Percentiles rank a stretch among this genome's conserved stretches.
These are phyloP conservation scores for Stylophora pistillata DNA, from an alignment of 64 coral and sea anemone species.

Conservation along the genomic window DNA sequence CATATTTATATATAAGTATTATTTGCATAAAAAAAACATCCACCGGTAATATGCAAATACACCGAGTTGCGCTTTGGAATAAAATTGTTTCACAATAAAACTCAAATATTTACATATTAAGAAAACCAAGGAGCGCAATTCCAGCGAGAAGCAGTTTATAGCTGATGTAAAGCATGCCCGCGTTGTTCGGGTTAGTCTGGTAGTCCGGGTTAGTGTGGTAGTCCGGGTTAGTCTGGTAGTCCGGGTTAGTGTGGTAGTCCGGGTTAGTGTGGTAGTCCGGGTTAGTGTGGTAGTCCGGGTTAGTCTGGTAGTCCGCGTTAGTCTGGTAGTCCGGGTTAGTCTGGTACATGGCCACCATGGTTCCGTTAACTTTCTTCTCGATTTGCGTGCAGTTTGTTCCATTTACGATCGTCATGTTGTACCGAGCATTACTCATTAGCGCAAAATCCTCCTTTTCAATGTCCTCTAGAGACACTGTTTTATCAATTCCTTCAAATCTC, in stretches of 20 bases:
- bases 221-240: no score
- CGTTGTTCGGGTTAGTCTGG: constrained; percentile 3
- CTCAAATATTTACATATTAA: background rate
- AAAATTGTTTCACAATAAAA: no score
- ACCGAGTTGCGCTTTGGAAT: no score
- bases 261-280: no score
- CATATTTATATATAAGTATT: no score
- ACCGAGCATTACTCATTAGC: background rate
- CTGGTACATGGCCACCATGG: constrained; percentile 15
- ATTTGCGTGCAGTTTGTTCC: constrained; percentile 24
- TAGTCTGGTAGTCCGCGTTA: no score
- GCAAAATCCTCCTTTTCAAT: background rate
- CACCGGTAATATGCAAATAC: no score
- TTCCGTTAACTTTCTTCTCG: background rate
- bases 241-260: no score
- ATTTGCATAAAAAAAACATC: no score
- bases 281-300: no score
- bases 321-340: constrained; percentile 31
- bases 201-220: no score
- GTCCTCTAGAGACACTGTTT: background rate
- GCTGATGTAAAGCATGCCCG: background rate
- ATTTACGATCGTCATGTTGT: background rate
- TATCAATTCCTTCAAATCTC: background rate
- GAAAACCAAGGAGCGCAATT: background rate
- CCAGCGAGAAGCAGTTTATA: background rate